Evolutionary conservation across 2,797 vertebrate genomes (phyloP).

Genomic region (Chaunax sp.): DNA sequence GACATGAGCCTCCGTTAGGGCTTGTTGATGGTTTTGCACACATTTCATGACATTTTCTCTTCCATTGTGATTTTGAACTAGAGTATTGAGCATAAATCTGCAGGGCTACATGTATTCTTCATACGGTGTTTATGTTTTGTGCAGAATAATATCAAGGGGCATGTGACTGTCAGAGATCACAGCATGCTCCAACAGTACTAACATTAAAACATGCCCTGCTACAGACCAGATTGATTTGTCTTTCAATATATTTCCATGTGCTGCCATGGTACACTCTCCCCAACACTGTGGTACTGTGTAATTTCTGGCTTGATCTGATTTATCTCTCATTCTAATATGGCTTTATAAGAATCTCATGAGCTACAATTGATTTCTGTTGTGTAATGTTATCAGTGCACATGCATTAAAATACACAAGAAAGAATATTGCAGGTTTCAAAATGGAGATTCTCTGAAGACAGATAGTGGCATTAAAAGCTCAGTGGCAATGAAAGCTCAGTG

Average conservation of each 20-base stretch:
- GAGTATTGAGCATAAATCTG: conserved; percentile 5
- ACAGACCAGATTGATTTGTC: conserved; percentile 44
- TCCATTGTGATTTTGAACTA: conserved; percentile 21
- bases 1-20: conserved; percentile 27
- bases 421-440: conserved; percentile 3
- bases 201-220: conserved; percentile 21
- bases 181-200: conserved; percentile 12
- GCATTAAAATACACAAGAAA: conserved; percentile 26
- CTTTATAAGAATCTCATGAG: conserved; percentile 50
- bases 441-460: neutral
- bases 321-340: conserved; percentile 29
- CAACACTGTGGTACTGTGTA: conserved; percentile 1
- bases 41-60: conserved; percentile 21
- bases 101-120: conserved; percentile 15
- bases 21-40: neutral
- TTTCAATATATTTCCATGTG: conserved; percentile 47
- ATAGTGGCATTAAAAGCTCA: neutral
- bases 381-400: conserved; percentile 9
- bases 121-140: conserved; percentile 20
- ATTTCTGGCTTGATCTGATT: conserved; percentile 37
- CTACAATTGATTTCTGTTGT: conserved; percentile 39
- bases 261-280: conserved; percentile 35
- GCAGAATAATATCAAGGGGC: conserved; percentile 4
- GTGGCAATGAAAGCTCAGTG: neutral
- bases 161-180: conserved; percentile 21